A percentile compares a stretch with the other conserved stretches of the same genome.
Evolutionary conservation across 2,797 vertebrate genomes (phyloP).

Genomic region (Alca torda): DNA sequence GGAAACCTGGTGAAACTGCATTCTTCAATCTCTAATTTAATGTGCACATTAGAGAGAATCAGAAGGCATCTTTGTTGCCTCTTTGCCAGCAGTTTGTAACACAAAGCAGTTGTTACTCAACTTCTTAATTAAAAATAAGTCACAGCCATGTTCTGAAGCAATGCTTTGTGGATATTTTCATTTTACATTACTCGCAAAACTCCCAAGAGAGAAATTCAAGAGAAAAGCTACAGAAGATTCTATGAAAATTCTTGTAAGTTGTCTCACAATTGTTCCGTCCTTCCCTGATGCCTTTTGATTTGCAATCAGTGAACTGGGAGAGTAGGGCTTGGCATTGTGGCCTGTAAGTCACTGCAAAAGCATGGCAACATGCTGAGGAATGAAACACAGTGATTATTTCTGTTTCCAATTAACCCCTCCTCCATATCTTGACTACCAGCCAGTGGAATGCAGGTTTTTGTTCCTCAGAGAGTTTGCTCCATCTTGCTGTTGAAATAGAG

Average conservation of each 20-base stretch:
- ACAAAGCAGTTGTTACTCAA: slow-evolving; percentile 33
- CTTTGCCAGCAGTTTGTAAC: slow-evolving; percentile 14
- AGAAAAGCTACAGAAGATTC: neutral
- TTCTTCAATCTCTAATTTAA: neutral
- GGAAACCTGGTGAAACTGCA: neutral
- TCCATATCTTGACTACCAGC: neutral
- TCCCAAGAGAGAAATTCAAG: neutral
- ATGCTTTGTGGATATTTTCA: slow-evolving; percentile 28
- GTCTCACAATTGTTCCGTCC: neutral
- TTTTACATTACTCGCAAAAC: neutral
- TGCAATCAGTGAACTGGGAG: neutral
- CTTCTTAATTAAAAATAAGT: slow-evolving; percentile 58
- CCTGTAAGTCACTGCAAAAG: neutral
- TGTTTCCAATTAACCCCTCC: neutral
- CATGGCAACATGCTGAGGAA: neutral
- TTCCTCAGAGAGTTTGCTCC: neutral
- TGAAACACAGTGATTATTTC: neutral
- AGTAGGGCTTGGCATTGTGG: neutral
- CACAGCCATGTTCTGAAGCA: neutral
- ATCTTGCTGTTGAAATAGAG: neutral
- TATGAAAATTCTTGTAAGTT: neutral
- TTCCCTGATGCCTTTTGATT: neutral
- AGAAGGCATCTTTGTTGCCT: slow-evolving; percentile 1
- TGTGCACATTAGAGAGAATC: neutral
- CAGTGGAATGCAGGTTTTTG: neutral